Evolutionary conservation across 23 tunicate species (phyloP).

Genomic region (Oikopleura albicans): DNA sequence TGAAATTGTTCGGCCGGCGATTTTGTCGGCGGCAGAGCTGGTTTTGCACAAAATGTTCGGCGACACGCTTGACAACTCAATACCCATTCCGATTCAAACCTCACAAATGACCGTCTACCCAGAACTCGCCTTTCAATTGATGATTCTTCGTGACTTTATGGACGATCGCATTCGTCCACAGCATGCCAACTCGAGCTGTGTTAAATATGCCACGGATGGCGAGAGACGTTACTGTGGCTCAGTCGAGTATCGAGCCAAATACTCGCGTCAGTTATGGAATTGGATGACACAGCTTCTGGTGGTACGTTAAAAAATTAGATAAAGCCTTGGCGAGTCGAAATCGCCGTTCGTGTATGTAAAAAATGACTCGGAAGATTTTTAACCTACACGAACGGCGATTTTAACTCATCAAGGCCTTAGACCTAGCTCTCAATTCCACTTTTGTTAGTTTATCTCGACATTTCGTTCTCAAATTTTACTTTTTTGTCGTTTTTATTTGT

Average conservation of each 20-base stretch:
- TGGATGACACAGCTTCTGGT: slow-evolving; percentile 4
- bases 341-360: too few species aligned
- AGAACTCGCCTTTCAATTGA: background rate
- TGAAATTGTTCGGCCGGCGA: background rate
- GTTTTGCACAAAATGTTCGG: background rate
- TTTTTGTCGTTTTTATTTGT: too few species aligned
- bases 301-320: too few species aligned
- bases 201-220: background rate
- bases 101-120: slow-evolving; percentile 7
- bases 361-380: too few species aligned
- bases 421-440: too few species aligned
- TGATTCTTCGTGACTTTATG: background rate
- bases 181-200: background rate
- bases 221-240: background rate
- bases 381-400: too few species aligned
- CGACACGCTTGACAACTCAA: background rate
- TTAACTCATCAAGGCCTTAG: too few species aligned
- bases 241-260: background rate
- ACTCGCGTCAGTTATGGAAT: background rate
- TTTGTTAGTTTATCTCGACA: too few species aligned
- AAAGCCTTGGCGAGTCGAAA: too few species aligned
- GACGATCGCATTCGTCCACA: background rate
- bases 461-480: too few species aligned
- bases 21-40: background rate
- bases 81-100: slow-evolving; percentile 11